phyloP scores from a whole-genome alignment of 2,888 invertebrate species.

The Eulithis prunata region DNA sequence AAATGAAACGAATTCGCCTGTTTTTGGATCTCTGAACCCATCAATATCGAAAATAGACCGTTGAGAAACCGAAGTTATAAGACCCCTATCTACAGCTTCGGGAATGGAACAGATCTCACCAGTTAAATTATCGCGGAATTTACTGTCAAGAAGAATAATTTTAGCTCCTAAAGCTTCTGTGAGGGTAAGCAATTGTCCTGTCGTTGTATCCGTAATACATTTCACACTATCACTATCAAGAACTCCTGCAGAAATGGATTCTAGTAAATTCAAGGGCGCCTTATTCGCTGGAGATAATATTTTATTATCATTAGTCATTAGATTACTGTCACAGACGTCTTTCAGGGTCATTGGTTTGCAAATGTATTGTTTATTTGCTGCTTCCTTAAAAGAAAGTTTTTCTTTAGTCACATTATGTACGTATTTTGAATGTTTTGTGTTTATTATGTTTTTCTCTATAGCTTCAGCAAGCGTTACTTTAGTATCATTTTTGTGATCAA shows the following conservation, averaged over 20 bases:
- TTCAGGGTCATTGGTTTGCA: constrained; percentile 96
- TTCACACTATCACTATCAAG: constrained; percentile 93
- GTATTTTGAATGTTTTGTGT: constrained; percentile 93
- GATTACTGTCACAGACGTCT: constrained; percentile 91
- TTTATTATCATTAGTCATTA: constrained; percentile 90
- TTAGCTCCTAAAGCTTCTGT: constrained; percentile 93
- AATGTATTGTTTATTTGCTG: constrained; percentile 91
- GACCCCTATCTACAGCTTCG: constrained; percentile 95
- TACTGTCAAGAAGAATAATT: constrained; percentile 89
- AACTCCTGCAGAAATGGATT: constrained; percentile 94
- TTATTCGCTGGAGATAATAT: constrained; percentile 93
- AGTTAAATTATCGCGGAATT: constrained; percentile 90
- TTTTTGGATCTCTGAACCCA: constrained; percentile 93
- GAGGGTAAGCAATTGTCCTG: constrained; percentile 91
- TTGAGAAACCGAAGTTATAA: constrained; percentile 93
- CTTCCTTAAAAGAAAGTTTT: constrained; percentile 91
- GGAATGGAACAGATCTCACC: constrained; percentile 90
- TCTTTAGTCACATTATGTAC: constrained; percentile 89
- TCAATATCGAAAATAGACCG: constrained; percentile 96
- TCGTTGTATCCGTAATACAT: constrained; percentile 92
- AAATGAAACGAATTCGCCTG: constrained; percentile 92
- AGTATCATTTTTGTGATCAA: constrained; percentile 90
- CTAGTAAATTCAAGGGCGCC: constrained; percentile 90
- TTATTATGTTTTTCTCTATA: constrained; percentile 89
- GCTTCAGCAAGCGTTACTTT: constrained; percentile 94